Base-by-base conservation (phyloP, 2,888 invertebrate genomes). In the Drosophila monieri region DNA sequence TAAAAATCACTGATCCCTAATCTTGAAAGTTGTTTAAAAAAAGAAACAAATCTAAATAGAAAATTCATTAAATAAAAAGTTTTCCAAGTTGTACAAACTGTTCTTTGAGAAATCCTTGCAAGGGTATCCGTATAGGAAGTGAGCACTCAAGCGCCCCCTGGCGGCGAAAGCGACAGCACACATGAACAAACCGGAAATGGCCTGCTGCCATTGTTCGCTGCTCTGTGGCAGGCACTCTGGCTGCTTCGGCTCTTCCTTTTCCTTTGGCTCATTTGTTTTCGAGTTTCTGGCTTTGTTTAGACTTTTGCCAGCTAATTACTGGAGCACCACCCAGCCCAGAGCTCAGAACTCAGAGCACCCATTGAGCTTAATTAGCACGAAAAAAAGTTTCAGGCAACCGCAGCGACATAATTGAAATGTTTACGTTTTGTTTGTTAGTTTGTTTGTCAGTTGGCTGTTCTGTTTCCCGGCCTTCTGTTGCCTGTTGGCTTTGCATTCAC, bases 331-430 rank as follows among this genome's bases (percentile, higher is more conserved):
- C 30, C 32, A 56, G 43, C 32, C 47, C 25, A 6, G 54, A 41
- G 49, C 69, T 54, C 60, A 10, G 44, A 30, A 57, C 64, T 56
- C 60, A 10, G 44, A 35, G 60, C 64, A 54, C 37, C 62, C 77
- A 64, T 67, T 70, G 70, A 70, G 75, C 75, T 77, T 83, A 83
- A 80, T 80, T 80, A 78, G 75, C 58, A 46, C 37, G 48, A 49
- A 56, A 46, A 47, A 77, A 80, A 83, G 66, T 71, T 78, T 80
- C 55, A 44, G 61, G 53, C 53, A 52, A 51, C 46, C 46, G 10
- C 58, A 67, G 77, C 73, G 69, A 80, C 80, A 78, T 80, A 80
- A 83, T 80, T 83, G 78, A 80, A 83, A 80, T 80, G 80, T 78
- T 78, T 71, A 76, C 71, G 75, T 78, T 69, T 74, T 76, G 78